Percentiles rank a stretch among this genome's conserved stretches.
Conservation (phyloP, 1,140 invertebrate species). For the Hylaeus volcanicus region DNA sequence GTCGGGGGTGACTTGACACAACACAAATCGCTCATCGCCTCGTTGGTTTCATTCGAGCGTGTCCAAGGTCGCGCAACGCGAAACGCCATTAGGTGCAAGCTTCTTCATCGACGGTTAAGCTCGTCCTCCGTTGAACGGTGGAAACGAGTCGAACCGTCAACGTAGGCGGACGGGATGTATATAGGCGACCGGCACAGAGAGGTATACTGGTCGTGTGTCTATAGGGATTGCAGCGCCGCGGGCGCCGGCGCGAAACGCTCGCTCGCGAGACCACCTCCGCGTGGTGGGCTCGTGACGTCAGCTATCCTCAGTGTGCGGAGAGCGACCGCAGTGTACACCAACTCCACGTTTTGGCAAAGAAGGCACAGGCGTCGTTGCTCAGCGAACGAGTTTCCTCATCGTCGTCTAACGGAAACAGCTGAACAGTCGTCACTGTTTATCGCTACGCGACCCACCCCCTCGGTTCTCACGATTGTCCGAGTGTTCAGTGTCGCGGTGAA, state of each 20-base stretch:
- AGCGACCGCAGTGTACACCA: slow-evolving; percentile 79
- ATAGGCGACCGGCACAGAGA: slow-evolving; percentile 52
- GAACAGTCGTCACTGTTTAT: slow-evolving; percentile 12
- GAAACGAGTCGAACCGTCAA: slow-evolving; percentile 50
- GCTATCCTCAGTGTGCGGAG: slow-evolving; percentile 78
- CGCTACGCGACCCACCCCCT: neutral
- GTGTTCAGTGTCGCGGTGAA: neutral
- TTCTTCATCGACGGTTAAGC: slow-evolving; percentile 62
- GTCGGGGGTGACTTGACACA: too few relatives aligned
- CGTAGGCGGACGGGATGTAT: slow-evolving; percentile 46
- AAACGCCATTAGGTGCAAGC: slow-evolving; percentile 64
- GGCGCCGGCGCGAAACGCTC: slow-evolving; percentile 73
- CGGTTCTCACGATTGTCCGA: neutral
- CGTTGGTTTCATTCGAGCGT: slow-evolving; percentile 49
- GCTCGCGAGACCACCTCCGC: slow-evolving; percentile 76
- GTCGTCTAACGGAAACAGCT: slow-evolving; percentile 34
- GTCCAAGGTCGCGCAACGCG: slow-evolving; percentile 62
- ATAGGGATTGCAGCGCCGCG: slow-evolving; percentile 66
- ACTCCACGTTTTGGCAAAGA: slow-evolving; percentile 72
- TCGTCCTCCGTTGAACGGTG: slow-evolving; percentile 51
- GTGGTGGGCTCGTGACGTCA: slow-evolving; percentile 79
- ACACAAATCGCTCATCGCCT: neutral
- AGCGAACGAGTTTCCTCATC: slow-evolving; percentile 51
- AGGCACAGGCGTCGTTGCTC: slow-evolving; percentile 58
- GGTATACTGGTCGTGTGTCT: slow-evolving; percentile 57